Evolutionary conservation across 1,140 invertebrate species (phyloP), one percentile per base, ranked within the genome.

Genomic region (Pogonomyrmex californicus): DNA sequence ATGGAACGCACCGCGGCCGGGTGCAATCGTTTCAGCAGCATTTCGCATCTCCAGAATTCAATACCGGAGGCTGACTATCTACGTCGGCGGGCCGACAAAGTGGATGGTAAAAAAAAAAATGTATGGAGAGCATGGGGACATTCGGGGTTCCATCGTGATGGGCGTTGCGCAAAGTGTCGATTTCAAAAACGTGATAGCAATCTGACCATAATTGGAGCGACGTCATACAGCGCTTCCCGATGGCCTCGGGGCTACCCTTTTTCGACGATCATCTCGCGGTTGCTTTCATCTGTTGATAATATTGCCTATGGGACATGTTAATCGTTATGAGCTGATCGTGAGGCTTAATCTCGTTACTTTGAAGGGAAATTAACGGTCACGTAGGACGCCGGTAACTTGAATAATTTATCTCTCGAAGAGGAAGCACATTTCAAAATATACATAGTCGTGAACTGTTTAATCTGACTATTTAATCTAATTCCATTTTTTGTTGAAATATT

Each of bases 11-110:
- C 14, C 56, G 54, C 33, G 82, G 36, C 23, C 60, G 75, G 38
- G 68, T 75, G 89, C 86, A 87, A 88, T 88, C 89, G 88, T 90
- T 86, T 77, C 79, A 81, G 10, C 76, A 60, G 86, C 81, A 87
- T 90, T 90, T 88, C 79, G 66, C 71, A 62, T 90, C 88, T 87
- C 70, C 51, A 77, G 66, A 85, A 78, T 81, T 85, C 58, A 77
- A 63, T 62, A 86, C 65, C 60, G 49, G 41, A 51, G 83, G 33
- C 54, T 30, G 68, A 23, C 83, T 58, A 58, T 76, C 70, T 60
- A 49, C 54, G 85, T 65, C 44, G 83, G 44, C 76, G 62, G 33
- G n/a, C 58, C 85, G 76, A 83, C 71, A 87, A 89, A 90, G 82
- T 79, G 75, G 60, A 90, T 68, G 71, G 65, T 78, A 73, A 87